Percentiles rank a stretch among this genome's conserved stretches.
phyloP scores from a whole-genome alignment of 2,888 invertebrate genomes.

The Parnassius smintheus region DNA sequence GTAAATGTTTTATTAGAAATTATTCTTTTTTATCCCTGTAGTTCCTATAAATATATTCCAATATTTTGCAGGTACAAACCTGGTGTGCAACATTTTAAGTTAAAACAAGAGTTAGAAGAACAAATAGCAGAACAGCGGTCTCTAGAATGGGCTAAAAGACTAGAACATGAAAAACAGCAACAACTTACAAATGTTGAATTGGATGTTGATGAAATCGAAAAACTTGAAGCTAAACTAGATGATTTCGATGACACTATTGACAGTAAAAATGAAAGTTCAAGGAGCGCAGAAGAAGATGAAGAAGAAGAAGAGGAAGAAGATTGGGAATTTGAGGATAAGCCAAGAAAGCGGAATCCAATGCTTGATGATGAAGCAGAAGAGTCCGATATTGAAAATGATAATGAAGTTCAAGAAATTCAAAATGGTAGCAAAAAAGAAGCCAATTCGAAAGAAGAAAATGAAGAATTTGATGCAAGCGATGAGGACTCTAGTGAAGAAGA shows the following conservation, averaged over 20 bases:
- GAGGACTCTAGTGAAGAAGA: constrained; percentile 52
- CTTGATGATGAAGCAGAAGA: constrained; percentile 77
- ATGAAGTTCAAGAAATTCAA: constrained; percentile 30
- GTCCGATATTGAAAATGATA: constrained; percentile 60
- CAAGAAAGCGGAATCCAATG: constrained; percentile 63
- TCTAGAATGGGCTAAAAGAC: constrained; percentile 85
- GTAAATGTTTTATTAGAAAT: constrained; percentile 26
- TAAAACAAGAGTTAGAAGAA: constrained; percentile 86
- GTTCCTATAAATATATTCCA: background rate
- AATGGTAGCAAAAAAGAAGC: constrained; percentile 39
- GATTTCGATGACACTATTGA: constrained; percentile 55
- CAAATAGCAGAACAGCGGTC: constrained; percentile 87
- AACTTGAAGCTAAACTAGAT: constrained; percentile 52
- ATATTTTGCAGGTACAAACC: constrained; percentile 75
- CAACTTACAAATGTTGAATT: constrained; percentile 60
- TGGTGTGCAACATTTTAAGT: constrained; percentile 85
- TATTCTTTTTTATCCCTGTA: constrained; percentile 1
- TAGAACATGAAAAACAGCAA: constrained; percentile 72
- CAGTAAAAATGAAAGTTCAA: constrained; percentile 35
- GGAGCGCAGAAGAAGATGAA: constrained; percentile 68
- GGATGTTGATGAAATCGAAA: constrained; percentile 65
- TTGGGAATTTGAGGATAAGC: constrained; percentile 43
- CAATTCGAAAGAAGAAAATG: constrained; percentile 41
- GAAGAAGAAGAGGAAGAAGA: constrained; percentile 65
- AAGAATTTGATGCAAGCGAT: constrained; percentile 47